These are phyloP conservation scores for Passerculus sandwichensis DNA, from an alignment of 2,797 vertebrate genomes.

Conservation along the genomic window DNA sequence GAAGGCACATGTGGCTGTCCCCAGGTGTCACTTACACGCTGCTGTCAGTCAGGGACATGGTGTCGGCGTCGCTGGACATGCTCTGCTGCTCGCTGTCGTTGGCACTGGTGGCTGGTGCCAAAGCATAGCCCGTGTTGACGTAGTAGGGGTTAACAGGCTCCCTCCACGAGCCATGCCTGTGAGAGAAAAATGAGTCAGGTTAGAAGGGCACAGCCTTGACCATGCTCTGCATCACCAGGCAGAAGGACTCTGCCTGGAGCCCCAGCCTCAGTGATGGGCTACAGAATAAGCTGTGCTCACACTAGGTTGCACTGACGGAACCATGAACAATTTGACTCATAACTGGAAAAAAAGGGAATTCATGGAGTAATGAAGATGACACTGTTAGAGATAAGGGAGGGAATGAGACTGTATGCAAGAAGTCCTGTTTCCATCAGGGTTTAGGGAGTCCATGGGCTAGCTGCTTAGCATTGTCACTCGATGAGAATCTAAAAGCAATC, in stretches of 20 bases:
- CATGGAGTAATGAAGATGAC: not conserved
- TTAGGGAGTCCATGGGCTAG: not conserved
- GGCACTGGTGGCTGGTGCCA: slow-evolving; percentile 93
- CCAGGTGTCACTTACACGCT: slow-evolving; percentile 86
- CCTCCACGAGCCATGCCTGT: slow-evolving; percentile 82
- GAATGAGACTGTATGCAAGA: not conserved
- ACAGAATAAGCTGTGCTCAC: not conserved
- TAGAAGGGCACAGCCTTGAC: not conserved
- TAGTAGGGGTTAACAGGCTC: slow-evolving; percentile 93
- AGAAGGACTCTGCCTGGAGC: not conserved
- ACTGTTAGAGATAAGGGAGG: not conserved
- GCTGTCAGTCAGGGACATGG: slow-evolving; percentile 94
- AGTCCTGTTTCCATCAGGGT: not conserved
- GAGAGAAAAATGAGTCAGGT: not conserved
- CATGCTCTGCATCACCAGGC: not conserved
- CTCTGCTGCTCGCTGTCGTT: slow-evolving; percentile 99
- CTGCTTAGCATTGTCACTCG: not conserved
- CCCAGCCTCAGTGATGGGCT: not conserved
- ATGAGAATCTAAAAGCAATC: not conserved
- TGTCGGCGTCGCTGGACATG: slow-evolving; percentile 97
- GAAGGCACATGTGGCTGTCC: accelerated
- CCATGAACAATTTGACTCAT: not conserved
- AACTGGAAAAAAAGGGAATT: not conserved
- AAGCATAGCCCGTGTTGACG: slow-evolving; percentile 88
- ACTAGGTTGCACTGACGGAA: not conserved